Evolutionary conservation across 2,888 invertebrate genomes (phyloP), one percentile per base, ranked within the genome.

Genomic region (Erynnis tages): DNA sequence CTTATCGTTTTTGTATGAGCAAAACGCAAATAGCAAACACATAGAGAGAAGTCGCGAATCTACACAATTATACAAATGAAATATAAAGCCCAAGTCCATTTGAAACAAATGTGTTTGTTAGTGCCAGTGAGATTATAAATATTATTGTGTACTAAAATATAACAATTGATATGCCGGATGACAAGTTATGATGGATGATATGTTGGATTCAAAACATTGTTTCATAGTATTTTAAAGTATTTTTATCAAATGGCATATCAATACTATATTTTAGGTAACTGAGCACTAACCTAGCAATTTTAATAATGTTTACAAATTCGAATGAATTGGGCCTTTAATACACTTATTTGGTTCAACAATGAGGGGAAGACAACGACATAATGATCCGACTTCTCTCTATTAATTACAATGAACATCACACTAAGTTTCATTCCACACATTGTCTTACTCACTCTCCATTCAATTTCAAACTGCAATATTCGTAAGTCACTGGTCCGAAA

Each of bases 401-500:
- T n/a, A 21, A 8, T 27, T 13, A 34, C 27, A 43, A 35, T 49
- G 13, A n/a, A 30, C 52, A 37, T 52, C 49, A 54, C 7, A 23
- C 8, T n/a, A 35, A 23, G 14, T 34, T 25, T 11, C 6, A 23
- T 25, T 23, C 16, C 23, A 48, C 17, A 38, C 32, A 32, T 38
- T 52, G 5, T 29, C 8, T 16, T 11, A 13, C 13, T 7, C 16
- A 34, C n/a, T 23, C 17, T 21, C 30, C 38, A 48, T 48, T 30
- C 14, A 30, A n/a, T n/a, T n/a, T n/a, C n/a, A 35, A 13, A 16
- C 29, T 25, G 13, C 13, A 48, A 11, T 19, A 59, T 58, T 58
- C 48, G 35, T 66, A 68, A 66, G 66, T 67, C 66, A 67, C 67
- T 67, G 63, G 66, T 66, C 65, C 63, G 58, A 48, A 57, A 55